phyloP scores from a whole-genome alignment of 2,113 vertebrate species.

The Hippocampus abdominalis region DNA sequence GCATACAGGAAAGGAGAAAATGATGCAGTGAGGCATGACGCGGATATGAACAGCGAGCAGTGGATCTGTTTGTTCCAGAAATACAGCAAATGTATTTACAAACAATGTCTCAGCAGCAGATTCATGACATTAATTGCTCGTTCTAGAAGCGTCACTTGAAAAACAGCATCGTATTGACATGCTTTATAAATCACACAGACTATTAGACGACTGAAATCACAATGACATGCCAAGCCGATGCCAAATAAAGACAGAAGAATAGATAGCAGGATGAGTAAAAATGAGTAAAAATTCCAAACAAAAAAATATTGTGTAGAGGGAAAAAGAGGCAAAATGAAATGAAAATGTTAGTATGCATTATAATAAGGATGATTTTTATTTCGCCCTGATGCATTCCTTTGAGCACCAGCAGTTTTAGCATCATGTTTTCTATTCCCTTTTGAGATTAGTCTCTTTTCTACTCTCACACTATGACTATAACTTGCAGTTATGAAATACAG shows the following conservation, averaged over 20 bases:
- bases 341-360: background rate
- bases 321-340: background rate
- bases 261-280: background rate
- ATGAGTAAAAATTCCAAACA: background rate
- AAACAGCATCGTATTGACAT: slow-evolving; percentile 13
- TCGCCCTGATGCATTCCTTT: too few relatives aligned
- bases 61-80: slow-evolving; percentile 4
- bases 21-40: slow-evolving; percentile 30
- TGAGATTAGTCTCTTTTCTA: too few relatives aligned
- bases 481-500: too few relatives aligned
- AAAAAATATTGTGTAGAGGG: background rate
- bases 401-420: too few relatives aligned
- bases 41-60: slow-evolving; percentile 17
- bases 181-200: slow-evolving; percentile 1
- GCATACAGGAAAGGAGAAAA: background rate
- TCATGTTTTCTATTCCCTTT: too few relatives aligned
- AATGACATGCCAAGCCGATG: slow-evolving; percentile 16
- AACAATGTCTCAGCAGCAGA: background rate
- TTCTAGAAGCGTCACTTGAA: background rate
- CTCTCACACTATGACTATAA: too few relatives aligned
- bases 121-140: slow-evolving; percentile 9
- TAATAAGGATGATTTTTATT: background rate
- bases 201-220: slow-evolving; percentile 1
- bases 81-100: slow-evolving; percentile 12
- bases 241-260: background rate